Conservation (phyloP, 2,113 vertebrate genomes). For the Lepus europaeus region DNA sequence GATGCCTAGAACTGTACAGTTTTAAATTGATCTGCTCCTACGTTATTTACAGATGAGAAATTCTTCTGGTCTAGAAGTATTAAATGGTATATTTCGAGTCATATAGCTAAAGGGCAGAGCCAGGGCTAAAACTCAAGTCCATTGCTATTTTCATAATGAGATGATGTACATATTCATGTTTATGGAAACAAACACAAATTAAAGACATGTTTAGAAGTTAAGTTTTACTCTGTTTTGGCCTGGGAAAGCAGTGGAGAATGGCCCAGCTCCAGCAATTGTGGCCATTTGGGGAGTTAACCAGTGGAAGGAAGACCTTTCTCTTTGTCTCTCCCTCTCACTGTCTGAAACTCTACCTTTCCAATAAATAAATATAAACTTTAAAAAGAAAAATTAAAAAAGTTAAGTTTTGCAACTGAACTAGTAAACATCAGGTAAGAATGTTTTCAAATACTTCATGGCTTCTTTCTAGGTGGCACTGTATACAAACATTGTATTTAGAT, state of each 20-base stretch:
- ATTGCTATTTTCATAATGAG: not conserved
- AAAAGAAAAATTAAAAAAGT: not conserved
- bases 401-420: conserved; percentile 18
- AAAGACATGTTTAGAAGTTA: not conserved
- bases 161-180: not conserved
- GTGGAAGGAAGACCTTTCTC: too few species aligned
- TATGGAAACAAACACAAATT: conserved; percentile 1
- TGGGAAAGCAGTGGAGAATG: too few species aligned
- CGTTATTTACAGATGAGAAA: conserved; percentile 24
- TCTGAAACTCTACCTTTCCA: too few species aligned
- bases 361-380: too few species aligned
- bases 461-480: not conserved
- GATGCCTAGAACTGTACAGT: not conserved
- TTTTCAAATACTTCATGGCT: not conserved
- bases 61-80: not conserved
- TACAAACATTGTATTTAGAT: not conserved
- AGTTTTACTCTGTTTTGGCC: not conserved
- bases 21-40: not conserved
- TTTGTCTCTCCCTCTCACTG: too few species aligned
- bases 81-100: conserved; percentile 1
- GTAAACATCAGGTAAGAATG: not conserved
- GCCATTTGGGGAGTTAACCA: too few species aligned
- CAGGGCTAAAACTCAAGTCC: not conserved
- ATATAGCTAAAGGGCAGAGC: not conserved
- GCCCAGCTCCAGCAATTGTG: too few species aligned